phyloP scores from a whole-genome alignment of 2,113 vertebrate genomes.

The Nettapus auritus region DNA sequence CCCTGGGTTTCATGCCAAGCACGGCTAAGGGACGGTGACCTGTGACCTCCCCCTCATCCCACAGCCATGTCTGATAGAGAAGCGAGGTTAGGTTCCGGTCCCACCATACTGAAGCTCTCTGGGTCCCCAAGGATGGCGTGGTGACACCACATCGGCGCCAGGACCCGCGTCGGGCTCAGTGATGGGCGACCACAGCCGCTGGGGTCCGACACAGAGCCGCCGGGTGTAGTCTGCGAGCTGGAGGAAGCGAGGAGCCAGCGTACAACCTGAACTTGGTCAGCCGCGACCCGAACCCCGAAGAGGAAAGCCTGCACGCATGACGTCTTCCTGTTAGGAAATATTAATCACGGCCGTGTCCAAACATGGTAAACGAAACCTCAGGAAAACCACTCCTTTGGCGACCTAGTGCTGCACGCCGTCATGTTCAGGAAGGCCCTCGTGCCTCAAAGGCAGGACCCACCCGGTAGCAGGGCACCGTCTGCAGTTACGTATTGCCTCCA shows the following conservation, averaged over 20 bases:
- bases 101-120: accelerated
- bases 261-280: conserved; percentile 57
- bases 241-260: conserved; percentile 43
- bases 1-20: background rate
- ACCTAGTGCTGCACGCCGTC: background rate
- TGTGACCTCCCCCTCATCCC: background rate
- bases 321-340: conserved; percentile 68
- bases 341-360: conserved; percentile 57
- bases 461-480: background rate
- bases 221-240: background rate
- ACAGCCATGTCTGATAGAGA: accelerated
- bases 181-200: accelerated
- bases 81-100: background rate
- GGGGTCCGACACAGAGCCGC: accelerated
- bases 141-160: background rate
- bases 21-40: accelerated
- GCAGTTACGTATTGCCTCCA: background rate
- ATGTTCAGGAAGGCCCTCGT: conserved; percentile 38
- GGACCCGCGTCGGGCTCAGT: background rate
- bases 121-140: background rate
- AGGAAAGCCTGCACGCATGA: conserved; percentile 62
- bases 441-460: conserved; percentile 6
- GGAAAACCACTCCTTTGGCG: background rate
- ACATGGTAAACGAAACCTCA: conserved; percentile 63
- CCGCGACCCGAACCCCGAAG: conserved; percentile 1